These are phyloP conservation scores for Odontamblyopus rebecca DNA, from an alignment of 2,797 vertebrate species.

Conservation along the genomic window DNA sequence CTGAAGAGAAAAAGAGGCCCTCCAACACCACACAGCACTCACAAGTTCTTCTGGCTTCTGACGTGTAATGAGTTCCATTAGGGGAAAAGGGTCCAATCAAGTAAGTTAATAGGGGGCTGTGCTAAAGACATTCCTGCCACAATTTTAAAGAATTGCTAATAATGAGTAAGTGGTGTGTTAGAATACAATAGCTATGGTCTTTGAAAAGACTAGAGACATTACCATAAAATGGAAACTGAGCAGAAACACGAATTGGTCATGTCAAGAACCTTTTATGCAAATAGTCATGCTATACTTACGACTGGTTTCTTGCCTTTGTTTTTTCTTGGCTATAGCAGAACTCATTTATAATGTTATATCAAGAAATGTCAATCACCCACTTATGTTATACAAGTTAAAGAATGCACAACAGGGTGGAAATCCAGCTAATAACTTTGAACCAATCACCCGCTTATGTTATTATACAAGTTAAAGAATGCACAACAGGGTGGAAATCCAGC, in stretches of 20 bases:
- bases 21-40: background rate
- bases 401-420: too few relatives aligned
- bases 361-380: background rate
- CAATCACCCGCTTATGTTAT: background rate
- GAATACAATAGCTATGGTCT: conserved; percentile 3
- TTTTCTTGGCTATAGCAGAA: background rate
- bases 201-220: background rate
- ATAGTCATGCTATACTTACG: background rate
- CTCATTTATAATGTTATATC: background rate
- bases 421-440: background rate
- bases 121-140: conserved; percentile 19
- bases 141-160: conserved; percentile 27
- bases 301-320: background rate
- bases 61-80: conserved; percentile 40
- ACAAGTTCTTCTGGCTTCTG: conserved; percentile 27
- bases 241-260: background rate
- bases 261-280: conserved; percentile 9
- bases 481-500: too few relatives aligned
- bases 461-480: background rate
- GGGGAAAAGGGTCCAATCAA: conserved; percentile 37
- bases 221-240: background rate
- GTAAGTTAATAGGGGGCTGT: conserved; percentile 32
- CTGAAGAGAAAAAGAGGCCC: conserved; percentile 28
- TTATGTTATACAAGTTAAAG: background rate
- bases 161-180: conserved; percentile 12